These are phyloP conservation scores for Eremobia ochroleuca DNA, from an alignment of 2,888 invertebrate species.

Conservation along the genomic window DNA sequence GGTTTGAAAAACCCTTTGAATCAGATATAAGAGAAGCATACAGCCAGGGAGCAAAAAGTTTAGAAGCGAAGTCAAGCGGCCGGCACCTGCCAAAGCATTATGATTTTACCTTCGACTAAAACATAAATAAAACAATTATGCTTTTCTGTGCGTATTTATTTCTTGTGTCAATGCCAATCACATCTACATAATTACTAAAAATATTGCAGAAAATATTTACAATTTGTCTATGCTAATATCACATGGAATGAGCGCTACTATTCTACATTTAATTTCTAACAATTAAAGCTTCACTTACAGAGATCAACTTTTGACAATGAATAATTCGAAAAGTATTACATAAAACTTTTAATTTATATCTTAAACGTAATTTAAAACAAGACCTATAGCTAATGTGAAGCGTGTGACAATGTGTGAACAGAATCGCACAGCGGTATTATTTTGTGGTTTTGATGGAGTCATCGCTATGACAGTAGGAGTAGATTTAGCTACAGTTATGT, in stretches of 20 bases:
- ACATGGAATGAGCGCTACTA: conserved; percentile 75
- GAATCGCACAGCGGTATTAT: conserved; percentile 63
- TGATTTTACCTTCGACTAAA: conserved; percentile 85
- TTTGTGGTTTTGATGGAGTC: conserved; percentile 50
- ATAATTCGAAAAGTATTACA: conserved; percentile 49
- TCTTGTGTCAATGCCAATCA: conserved; percentile 69
- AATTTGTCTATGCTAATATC: conserved; percentile 77
- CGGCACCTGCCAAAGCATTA: conserved; percentile 82
- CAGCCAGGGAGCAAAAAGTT: conserved; percentile 85
- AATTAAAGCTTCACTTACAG: conserved; percentile 70
- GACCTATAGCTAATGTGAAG: conserved; percentile 46
- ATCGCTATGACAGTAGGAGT: conserved; percentile 39
- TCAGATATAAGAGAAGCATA: conserved; percentile 86
- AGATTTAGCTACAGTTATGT: conserved; percentile 73
- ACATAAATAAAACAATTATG: conserved; percentile 58
- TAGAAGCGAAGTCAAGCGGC: conserved; percentile 81
- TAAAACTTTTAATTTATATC: conserved; percentile 13
- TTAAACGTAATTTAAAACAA: conserved; percentile 54
- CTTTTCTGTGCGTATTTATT: conserved; percentile 70
- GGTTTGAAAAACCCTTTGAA: conserved; percentile 81
- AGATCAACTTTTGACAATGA: conserved; percentile 64
- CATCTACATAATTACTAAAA: conserved; percentile 58
- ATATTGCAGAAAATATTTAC: conserved; percentile 67
- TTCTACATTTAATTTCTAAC: conserved; percentile 64
- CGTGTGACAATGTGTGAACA: conserved; percentile 49